Base-by-base conservation (phyloP, 2,888 invertebrate genomes). In the Phytoseiulus persimilis region DNA sequence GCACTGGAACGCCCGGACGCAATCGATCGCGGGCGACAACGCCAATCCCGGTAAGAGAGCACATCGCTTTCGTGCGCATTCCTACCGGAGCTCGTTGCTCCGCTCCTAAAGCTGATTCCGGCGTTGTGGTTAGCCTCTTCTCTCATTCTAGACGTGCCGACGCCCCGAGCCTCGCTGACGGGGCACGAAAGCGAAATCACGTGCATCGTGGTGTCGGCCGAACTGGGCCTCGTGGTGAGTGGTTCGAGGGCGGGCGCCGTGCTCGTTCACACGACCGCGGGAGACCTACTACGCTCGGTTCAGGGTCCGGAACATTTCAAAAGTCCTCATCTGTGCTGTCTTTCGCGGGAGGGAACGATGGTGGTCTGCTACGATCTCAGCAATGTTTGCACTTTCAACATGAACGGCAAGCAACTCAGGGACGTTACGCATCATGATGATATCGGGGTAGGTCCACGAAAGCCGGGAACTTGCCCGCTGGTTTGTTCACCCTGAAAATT, bases 1-100 rank as follows among this genome's bases (percentile, higher is more conserved):
- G 99, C 98, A 99, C 92, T 99, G 99, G 98, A 99, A 95, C 92
- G 98, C 97, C 0, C 94, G 97, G n/a, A 96, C 96, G 90, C 98
- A 98, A 93, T 97, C 97, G 91, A 97, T 99, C 92, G 97, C 99
- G 65, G 99, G 99, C 6, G 99, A 99, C 93, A 97, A 93, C 91
- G 92, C 92, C 83, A 87, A 90, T 89, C 90, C 91, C 32, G 92
- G 91, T 92, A 83, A 83, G 90, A 39, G 18, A 65, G 2, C 28
- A 6, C 18, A 2, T 28, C 23, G 28, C 18, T 1, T 65, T 28
- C 65, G 14, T 32, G 5, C 3, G 31, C 45, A 83, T 33, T 39
- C 32, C 45, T 46, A 83, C n/a, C 6, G 39, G 9, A 39, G 39
- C n/a, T n/a, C n/a, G n/a, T n/a, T n/a, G 39, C 3, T 9, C 39